Evolutionary conservation across 1,140 invertebrate genomes (phyloP).

Genomic region (Oryzaephilus surinamensis): DNA sequence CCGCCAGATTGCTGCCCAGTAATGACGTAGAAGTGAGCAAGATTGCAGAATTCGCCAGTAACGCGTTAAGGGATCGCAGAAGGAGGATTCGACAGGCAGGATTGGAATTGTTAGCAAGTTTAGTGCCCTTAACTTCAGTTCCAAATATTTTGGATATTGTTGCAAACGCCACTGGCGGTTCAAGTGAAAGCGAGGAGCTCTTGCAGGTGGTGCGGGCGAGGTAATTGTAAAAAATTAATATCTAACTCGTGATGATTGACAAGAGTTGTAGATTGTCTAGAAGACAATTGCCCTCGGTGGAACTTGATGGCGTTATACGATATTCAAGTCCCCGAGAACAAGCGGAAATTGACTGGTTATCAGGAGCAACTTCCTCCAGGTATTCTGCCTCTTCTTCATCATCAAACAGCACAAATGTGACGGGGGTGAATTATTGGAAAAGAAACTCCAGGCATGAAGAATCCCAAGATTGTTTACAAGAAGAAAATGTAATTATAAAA

Average conservation of each 20-base stretch:
- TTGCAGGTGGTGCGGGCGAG: slow-evolving; percentile 42
- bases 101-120: slow-evolving; percentile 66
- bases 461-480: too few relatives aligned
- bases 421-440: slow-evolving; percentile 28
- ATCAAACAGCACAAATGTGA: slow-evolving; percentile 4
- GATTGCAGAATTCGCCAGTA: slow-evolving; percentile 46
- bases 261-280: slow-evolving; percentile 24
- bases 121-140: slow-evolving; percentile 61
- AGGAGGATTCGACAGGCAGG: slow-evolving; percentile 66
- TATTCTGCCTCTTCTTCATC: slow-evolving; percentile 4
- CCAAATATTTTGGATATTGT: slow-evolving; percentile 39
- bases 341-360: slow-evolving; percentile 28
- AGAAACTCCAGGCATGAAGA: slow-evolving; percentile 24
- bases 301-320: slow-evolving; percentile 28
- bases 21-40: slow-evolving; percentile 57
- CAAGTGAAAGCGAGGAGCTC: slow-evolving; percentile 37
- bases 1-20: slow-evolving; percentile 67
- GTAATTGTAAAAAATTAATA: slow-evolving; percentile 12
- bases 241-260: slow-evolving; percentile 1
- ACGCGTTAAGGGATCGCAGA: slow-evolving; percentile 54
- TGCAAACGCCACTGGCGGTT: slow-evolving; percentile 34
- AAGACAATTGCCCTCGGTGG: slow-evolving; percentile 30
- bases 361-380: slow-evolving; percentile 7
- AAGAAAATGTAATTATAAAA: too few relatives aligned
- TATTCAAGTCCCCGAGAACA: slow-evolving; percentile 29